Conservation (phyloP, 2,113 vertebrate genomes). For the Sander lucioperca region DNA sequence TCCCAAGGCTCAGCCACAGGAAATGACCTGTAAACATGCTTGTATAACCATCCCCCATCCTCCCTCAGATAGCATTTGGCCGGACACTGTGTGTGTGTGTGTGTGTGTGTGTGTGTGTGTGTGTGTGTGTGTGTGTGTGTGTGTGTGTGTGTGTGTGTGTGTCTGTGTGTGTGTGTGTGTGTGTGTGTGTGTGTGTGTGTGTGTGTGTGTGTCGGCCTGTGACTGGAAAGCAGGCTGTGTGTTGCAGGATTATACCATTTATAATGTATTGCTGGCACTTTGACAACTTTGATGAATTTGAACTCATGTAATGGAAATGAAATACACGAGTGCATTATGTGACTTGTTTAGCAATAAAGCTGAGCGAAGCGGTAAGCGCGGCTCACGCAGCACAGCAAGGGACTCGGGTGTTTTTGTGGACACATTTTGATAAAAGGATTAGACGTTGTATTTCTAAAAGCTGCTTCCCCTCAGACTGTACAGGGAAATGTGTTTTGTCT, state of each 20-base stretch:
- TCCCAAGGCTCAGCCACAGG: conserved; percentile 81
- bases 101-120: conserved; percentile 33
- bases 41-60: conserved; percentile 78
- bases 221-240: conserved; percentile 35
- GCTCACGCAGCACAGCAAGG: conserved; percentile 39
- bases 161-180: conserved; percentile 24
- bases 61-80: conserved; percentile 73
- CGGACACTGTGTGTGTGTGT: conserved; percentile 62
- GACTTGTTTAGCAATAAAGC: conserved; percentile 58
- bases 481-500: conserved; percentile 62
- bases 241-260: conserved; percentile 58
- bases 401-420: conserved; percentile 46
- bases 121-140: conserved; percentile 39
- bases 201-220: conserved; percentile 40
- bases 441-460: conserved; percentile 64
- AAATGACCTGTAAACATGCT: conserved; percentile 83
- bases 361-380: conserved; percentile 6
- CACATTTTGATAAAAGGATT: conserved; percentile 69
- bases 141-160: conserved; percentile 31
- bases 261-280: conserved; percentile 47
- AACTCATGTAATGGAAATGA: conserved; percentile 57
- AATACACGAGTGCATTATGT: conserved; percentile 46
- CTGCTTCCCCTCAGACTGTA: conserved; percentile 50
- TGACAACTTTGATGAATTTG: conserved; percentile 53
- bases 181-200: conserved; percentile 3